Conservation (phyloP, 2,888 invertebrate genomes). For the Cephonodes hylas region DNA sequence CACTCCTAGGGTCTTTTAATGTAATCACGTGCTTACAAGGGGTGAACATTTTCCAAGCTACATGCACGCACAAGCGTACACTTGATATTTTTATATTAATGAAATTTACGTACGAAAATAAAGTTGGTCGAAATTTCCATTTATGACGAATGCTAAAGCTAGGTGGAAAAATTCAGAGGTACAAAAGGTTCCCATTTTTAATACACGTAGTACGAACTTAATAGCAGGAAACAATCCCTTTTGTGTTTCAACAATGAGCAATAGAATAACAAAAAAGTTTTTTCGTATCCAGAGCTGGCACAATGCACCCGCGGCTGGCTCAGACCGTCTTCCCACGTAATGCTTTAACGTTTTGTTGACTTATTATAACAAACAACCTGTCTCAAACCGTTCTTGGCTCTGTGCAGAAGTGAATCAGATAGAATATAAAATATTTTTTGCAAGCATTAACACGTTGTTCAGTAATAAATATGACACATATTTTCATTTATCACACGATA, state of each 20-base stretch:
- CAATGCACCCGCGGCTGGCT: slow-evolving; percentile 66
- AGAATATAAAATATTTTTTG: background rate
- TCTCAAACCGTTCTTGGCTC: background rate
- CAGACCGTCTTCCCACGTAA: slow-evolving; percentile 40
- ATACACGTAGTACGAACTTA: slow-evolving; percentile 51
- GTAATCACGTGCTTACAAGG: slow-evolving; percentile 42
- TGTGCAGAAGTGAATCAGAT: background rate
- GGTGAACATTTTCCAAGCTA: background rate
- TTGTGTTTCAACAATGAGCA: slow-evolving; percentile 70
- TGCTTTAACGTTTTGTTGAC: background rate
- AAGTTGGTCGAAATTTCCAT: background rate
- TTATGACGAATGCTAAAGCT: background rate
- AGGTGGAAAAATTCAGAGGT: background rate
- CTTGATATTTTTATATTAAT: background rate
- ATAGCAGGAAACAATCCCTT: slow-evolving; percentile 69
- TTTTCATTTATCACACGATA: too few species aligned
- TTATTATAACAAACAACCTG: background rate
- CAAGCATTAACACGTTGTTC: background rate
- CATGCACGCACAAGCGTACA: background rate
- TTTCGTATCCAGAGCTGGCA: slow-evolving; percentile 61
- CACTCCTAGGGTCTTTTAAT: slow-evolving; percentile 58
- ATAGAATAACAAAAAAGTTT: slow-evolving; percentile 68
- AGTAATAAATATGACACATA: too few species aligned
- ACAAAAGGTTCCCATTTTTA: slow-evolving; percentile 24
- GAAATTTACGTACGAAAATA: background rate